These are phyloP conservation scores for Hemicentrotus pulcherrimus DNA, from an alignment of 35 echinoderm and acorn worm genomes.

Conservation along the genomic window DNA sequence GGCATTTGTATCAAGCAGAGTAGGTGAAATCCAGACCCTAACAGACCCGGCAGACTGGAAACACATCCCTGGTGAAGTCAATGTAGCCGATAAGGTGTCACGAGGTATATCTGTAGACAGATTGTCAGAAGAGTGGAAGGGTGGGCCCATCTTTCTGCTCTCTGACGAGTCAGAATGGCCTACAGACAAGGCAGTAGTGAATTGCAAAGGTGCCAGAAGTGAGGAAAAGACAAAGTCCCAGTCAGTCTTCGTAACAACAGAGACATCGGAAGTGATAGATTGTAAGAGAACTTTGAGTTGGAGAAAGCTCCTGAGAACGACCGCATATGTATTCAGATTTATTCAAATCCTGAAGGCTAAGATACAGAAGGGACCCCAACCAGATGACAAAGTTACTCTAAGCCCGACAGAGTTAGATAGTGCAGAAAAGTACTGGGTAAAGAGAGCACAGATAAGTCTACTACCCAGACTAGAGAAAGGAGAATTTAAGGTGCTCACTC, in stretches of 20 bases:
- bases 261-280: constrained; percentile 26
- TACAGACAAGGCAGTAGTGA: neutral
- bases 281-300: constrained; percentile 60
- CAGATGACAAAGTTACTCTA: neutral
- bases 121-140: constrained; percentile 51
- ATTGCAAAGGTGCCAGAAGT: constrained; percentile 13
- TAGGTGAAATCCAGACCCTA: constrained; percentile 60
- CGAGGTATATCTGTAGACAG: constrained; percentile 55
- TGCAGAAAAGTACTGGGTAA: neutral
- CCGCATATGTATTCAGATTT: constrained; percentile 67
- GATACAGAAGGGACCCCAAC: too few species aligned
- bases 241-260: neutral
- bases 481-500: neutral
- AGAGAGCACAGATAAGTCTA: neutral
- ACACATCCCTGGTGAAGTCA: constrained; percentile 64
- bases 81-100: constrained; percentile 73
- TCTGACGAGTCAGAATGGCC: constrained; percentile 65
- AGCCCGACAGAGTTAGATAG: neutral
- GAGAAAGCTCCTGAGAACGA: constrained; percentile 62
- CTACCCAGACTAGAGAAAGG: neutral
- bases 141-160: constrained; percentile 66
- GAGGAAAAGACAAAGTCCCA: constrained; percentile 53
- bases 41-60: constrained; percentile 67
- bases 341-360: neutral
- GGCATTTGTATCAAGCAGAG: constrained; percentile 73